phyloP scores from a whole-genome alignment of 2,888 invertebrate genomes.

The Euplagia quadripunctaria region DNA sequence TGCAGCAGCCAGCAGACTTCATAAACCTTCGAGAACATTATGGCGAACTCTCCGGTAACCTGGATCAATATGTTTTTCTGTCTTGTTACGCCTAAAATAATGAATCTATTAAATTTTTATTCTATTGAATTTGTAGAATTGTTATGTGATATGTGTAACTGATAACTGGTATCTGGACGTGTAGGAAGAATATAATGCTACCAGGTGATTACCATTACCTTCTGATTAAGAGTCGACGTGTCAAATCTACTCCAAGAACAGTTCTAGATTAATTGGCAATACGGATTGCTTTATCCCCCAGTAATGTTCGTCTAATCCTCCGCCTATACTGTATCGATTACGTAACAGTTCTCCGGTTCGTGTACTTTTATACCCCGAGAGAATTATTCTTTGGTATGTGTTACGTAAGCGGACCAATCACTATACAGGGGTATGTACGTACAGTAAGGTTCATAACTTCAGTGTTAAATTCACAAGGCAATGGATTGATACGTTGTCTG shows the following conservation, averaged over 20 bases:
- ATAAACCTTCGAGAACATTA: no score
- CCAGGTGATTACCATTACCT: no score
- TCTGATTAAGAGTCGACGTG: background rate
- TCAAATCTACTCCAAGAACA: background rate
- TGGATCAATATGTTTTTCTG: no score
- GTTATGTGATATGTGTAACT: no score
- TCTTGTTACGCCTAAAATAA: no score
- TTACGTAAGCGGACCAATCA: background rate
- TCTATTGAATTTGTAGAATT: no score
- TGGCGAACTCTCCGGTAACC: no score
- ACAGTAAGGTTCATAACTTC: background rate
- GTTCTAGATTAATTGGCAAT: background rate
- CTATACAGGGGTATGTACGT: background rate
- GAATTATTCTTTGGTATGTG: background rate
- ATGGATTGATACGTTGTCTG: background rate
- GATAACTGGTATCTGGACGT: no score
- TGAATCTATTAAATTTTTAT: no score
- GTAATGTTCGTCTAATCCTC: background rate
- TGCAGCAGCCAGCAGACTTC: no score
- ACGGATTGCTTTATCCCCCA: background rate
- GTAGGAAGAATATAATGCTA: no score
- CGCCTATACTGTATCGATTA: background rate
- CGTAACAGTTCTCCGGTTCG: background rate
- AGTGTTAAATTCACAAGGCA: background rate
- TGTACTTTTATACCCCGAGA: background rate